These are phyloP conservation scores for Scaptomyza reducta DNA, from an alignment of 2,888 invertebrate species.

Conservation along the genomic window DNA sequence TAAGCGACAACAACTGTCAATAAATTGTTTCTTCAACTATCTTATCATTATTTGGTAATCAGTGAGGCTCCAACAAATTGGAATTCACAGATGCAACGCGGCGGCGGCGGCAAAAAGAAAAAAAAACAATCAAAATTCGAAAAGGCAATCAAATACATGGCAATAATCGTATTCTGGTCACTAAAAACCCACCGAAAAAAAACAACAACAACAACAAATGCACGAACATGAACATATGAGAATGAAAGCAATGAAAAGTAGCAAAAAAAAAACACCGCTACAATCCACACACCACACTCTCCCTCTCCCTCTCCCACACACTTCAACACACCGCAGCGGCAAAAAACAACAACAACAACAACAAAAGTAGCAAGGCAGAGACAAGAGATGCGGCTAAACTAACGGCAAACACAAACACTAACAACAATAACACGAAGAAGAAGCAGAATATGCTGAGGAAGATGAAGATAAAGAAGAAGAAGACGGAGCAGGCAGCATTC, in stretches of 20 bases:
- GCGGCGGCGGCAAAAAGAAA: too few species aligned
- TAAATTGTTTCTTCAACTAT: too few species aligned
- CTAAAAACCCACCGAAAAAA: conserved; percentile 14
- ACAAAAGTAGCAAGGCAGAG: conserved; percentile 69
- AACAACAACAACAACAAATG: conserved; percentile 1
- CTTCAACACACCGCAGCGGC: background rate
- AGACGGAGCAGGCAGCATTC: conserved; percentile 28
- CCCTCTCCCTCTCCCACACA: background rate
- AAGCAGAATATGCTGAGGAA: background rate
- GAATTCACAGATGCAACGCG: conserved; percentile 43
- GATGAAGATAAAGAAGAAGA: conserved; percentile 4
- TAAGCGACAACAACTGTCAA: too few species aligned
- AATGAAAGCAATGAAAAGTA: conserved; percentile 1
- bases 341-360: conserved; percentile 35
- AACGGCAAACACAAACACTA: conserved; percentile 21
- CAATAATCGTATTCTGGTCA: conserved; percentile 62
- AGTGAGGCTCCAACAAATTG: conserved; percentile 33
- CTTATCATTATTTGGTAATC: background rate
- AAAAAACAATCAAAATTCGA: conserved; percentile 48
- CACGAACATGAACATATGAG: conserved; percentile 5
- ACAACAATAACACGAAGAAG: conserved; percentile 17
- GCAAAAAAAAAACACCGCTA: background rate
- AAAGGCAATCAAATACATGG: conserved; percentile 53
- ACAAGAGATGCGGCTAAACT: conserved; percentile 60
- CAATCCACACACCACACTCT: background rate